Evolutionary conservation across 2,113 vertebrate genomes (phyloP).

Genomic region (Agapornis roseicollis): DNA sequence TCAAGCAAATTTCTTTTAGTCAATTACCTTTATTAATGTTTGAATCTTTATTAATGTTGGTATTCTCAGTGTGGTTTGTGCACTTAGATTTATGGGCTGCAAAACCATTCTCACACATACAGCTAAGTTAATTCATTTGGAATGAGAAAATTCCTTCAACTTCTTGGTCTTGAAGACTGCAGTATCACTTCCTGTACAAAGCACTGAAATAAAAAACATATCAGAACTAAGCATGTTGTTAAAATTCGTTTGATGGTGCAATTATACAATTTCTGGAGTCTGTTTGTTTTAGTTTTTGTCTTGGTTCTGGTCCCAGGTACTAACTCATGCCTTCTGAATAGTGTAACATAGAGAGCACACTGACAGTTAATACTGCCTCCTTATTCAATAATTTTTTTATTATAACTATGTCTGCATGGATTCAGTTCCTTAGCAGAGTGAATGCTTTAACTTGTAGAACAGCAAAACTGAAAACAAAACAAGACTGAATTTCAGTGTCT

Average conservation of each 20-base stretch:
- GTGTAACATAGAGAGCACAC: background rate
- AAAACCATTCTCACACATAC: background rate
- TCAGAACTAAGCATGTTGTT: background rate
- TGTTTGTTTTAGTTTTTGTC: background rate
- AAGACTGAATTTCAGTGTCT: background rate
- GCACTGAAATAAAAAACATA: background rate
- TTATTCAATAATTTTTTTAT: background rate
- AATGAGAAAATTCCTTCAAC: background rate
- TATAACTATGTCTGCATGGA: background rate
- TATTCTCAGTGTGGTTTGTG: background rate
- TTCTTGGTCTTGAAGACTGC: background rate
- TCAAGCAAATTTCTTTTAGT: background rate
- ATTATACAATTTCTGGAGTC: background rate
- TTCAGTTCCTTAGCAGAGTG: background rate
- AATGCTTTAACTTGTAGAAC: background rate
- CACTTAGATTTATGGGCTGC: background rate
- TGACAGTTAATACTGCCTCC: background rate
- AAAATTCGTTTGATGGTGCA: background rate
- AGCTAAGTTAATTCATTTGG: background rate
- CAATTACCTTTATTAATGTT: background rate
- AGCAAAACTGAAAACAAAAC: background rate
- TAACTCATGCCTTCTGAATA: background rate
- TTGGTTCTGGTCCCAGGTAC: background rate
- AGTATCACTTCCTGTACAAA: background rate
- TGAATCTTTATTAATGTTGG: background rate